Evolutionary conservation across 2,888 invertebrate genomes (phyloP), one percentile per base, ranked within the genome.

Genomic region (Drosophila stalkeri): DNA sequence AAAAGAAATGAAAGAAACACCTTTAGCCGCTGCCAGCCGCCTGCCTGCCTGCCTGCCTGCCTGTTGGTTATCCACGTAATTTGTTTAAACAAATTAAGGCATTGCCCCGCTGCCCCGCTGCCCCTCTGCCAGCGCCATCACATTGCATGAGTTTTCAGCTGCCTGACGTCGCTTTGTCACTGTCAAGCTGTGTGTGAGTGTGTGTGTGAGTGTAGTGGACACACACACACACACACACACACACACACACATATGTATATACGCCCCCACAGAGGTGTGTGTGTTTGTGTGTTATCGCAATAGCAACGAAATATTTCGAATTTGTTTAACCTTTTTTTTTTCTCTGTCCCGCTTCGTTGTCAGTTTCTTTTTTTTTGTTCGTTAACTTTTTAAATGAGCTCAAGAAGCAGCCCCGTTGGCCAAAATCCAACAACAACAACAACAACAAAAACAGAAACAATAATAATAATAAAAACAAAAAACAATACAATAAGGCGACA

Each of bases 71-170:
- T 81, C 81, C 84, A 80, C 80, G 84, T 85, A 87, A 88, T 83
- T 89, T 87, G 86, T 89, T 89, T 88, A 89, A 89, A 88, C 88
- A 89, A 89, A 89, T 89, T 87, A 86, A 76, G 77, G 86, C 77
- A 73, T 65, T 64, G 46, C 75, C 70, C 14, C 51, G n/a, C n/a
- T 51, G 33, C 51, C 54, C 47, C 27, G 3, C 7, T 20, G 16
- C 16, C 23, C 23, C 47, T 14, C 60, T 18, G n/a, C 37, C 37
- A 1, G 12, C 4, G 1, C 35, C 27, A 11, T 16, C 7, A 27
- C n/a, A 52, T 31, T 35, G 55, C 63, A 61, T 47, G 57, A 62
- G 59, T 65, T 66, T 64, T 46, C 79, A 78, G 81, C 82, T 79
- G 83, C 80, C 79, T 81, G 75, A 75, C 79, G 87, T 87, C 87